These are phyloP conservation scores for Drosophila melanosoma DNA, from an alignment of 2,888 invertebrate species.

Conservation along the genomic window DNA sequence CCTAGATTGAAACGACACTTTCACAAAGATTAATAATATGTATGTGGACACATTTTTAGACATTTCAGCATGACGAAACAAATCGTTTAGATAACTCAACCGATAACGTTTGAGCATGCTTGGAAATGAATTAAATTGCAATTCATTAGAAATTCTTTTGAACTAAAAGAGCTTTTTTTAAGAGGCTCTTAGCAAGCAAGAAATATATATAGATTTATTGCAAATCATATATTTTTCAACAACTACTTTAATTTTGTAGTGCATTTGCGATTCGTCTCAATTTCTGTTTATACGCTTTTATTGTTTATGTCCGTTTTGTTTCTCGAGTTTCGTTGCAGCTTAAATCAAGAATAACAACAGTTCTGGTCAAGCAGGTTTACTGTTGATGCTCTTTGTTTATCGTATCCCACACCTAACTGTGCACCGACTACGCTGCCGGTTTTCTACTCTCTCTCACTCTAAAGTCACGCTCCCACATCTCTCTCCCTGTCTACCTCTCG, in stretches of 20 bases:
- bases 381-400: neutral
- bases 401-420: slow-evolving; percentile 9
- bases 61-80: slow-evolving; percentile 3
- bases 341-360: slow-evolving; percentile 28
- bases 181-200: neutral
- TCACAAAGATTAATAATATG: slow-evolving; percentile 4
- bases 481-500: slow-evolving; percentile 2
- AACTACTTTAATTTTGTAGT: slow-evolving; percentile 1
- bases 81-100: slow-evolving; percentile 12
- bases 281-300: slow-evolving; percentile 2
- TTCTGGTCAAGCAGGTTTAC: slow-evolving; percentile 58
- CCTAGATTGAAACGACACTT: slow-evolving; percentile 1
- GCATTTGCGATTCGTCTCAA: slow-evolving; percentile 9
- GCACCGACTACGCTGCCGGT: slow-evolving; percentile 6
- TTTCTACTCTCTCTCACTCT: neutral
- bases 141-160: neutral
- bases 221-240: neutral
- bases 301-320: slow-evolving; percentile 37
- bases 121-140: neutral
- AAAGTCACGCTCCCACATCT: neutral
- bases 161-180: slow-evolving; percentile 3
- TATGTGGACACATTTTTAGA: neutral
- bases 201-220: neutral
- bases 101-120: slow-evolving; percentile 3
- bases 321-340: slow-evolving; percentile 27